Evolutionary conservation across 2,113 vertebrate genomes (phyloP).

Genomic region (Emydocephalus ijimae): DNA sequence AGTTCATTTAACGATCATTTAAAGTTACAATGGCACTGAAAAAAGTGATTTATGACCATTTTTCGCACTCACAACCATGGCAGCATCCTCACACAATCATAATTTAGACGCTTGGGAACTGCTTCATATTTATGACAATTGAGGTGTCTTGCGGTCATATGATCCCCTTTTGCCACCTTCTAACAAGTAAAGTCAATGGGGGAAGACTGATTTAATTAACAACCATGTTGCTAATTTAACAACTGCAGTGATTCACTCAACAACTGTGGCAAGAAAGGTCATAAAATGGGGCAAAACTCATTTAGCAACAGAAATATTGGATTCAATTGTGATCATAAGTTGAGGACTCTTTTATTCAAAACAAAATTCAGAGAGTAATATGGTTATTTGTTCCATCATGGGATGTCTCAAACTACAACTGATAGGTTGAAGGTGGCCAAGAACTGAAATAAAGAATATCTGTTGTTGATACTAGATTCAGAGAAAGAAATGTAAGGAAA

Average conservation of each 20-base stretch:
- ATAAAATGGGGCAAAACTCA: not conserved
- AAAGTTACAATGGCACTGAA: not conserved
- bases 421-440: not conserved
- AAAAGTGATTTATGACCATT: not conserved
- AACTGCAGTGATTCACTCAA: not conserved
- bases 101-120: not conserved
- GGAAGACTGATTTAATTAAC: not conserved
- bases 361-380: not conserved
- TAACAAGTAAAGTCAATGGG: not conserved
- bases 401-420: not conserved
- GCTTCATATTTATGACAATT: not conserved
- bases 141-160: rapidly evolving
- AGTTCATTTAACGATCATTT: not conserved
- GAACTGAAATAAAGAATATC: not conserved
- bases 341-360: not conserved
- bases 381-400: not conserved
- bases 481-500: not conserved
- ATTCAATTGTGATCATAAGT: not conserved
- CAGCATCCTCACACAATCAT: not conserved
- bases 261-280: not conserved
- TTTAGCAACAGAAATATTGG: not conserved
- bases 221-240: not conserved
- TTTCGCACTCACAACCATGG: not conserved
- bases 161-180: not conserved
- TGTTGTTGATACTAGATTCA: not conserved